Evolutionary conservation across 2,113 vertebrate genomes (phyloP).

Genomic region (Myrmecophaga tridactyla): DNA sequence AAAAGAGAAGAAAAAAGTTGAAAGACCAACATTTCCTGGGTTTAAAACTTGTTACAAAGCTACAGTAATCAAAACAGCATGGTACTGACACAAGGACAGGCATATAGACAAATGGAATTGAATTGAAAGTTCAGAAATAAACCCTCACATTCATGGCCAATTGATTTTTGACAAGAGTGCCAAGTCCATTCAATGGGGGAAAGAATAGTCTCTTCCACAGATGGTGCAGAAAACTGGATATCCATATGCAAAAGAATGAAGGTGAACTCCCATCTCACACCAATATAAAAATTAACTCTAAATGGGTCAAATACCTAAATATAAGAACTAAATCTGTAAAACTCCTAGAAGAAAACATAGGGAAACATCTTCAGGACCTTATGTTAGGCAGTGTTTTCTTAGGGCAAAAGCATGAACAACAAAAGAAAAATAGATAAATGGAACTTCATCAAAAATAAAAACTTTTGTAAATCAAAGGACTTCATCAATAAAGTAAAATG

Average conservation of each 20-base stretch:
- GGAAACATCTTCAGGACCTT: neutral
- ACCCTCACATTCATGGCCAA: neutral
- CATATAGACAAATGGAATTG: neutral
- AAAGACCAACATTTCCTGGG: too few species aligned
- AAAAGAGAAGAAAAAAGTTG: neutral
- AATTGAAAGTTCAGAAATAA: neutral
- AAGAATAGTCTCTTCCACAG: neutral
- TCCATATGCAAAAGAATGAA: neutral
- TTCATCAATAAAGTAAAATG: neutral
- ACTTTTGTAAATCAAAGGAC: neutral
- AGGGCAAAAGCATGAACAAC: neutral
- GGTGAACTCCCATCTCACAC: neutral
- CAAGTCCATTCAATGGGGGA: neutral
- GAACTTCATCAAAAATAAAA: neutral
- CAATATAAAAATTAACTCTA: neutral
- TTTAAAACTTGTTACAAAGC: constrained; percentile 1
- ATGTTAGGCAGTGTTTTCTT: neutral
- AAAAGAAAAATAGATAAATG: too few species aligned
- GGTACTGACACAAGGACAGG: neutral
- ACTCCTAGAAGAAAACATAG: neutral
- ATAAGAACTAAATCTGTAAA: neutral
- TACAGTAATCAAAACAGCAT: neutral
- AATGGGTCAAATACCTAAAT: neutral
- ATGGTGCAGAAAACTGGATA: neutral
- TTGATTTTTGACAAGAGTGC: neutral